Evolutionary conservation across 2,888 invertebrate species (phyloP).

Genomic region (Zele albiditarsus): DNA sequence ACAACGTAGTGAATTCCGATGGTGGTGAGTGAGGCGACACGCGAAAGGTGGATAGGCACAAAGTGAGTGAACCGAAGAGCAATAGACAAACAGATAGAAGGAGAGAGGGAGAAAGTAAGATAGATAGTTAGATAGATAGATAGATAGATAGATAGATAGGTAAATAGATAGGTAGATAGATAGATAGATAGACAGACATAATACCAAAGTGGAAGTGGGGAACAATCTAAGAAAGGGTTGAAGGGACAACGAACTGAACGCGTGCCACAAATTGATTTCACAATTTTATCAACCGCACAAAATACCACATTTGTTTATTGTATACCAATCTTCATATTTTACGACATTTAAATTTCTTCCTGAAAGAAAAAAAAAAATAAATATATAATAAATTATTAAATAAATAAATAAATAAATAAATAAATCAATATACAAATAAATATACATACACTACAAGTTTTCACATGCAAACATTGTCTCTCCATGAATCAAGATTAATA

Average conservation of each 20-base stretch:
- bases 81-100: background rate
- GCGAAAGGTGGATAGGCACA: slow-evolving; percentile 7
- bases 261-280: slow-evolving; percentile 30
- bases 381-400: background rate
- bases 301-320: background rate
- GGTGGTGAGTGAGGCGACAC: slow-evolving; percentile 8
- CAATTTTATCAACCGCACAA: background rate
- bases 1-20: background rate
- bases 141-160: background rate
- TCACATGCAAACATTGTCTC: too few species aligned
- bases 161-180: background rate
- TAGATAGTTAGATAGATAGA: background rate
- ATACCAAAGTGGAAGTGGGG: background rate
- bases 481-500: background rate
- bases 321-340: background rate
- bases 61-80: background rate
- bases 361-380: background rate
- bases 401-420: background rate
- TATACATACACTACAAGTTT: background rate
- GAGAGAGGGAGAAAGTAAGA: background rate
- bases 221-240: slow-evolving; percentile 12
- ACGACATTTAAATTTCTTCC: background rate
- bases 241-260: slow-evolving; percentile 39
- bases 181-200: background rate
- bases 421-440: slow-evolving; percentile 1